Percentiles rank a stretch among this genome's conserved stretches.
These are phyloP conservation scores for Quadroppia sp. DNA, from an alignment of 2,888 invertebrate genomes.

Conservation along the genomic window DNA sequence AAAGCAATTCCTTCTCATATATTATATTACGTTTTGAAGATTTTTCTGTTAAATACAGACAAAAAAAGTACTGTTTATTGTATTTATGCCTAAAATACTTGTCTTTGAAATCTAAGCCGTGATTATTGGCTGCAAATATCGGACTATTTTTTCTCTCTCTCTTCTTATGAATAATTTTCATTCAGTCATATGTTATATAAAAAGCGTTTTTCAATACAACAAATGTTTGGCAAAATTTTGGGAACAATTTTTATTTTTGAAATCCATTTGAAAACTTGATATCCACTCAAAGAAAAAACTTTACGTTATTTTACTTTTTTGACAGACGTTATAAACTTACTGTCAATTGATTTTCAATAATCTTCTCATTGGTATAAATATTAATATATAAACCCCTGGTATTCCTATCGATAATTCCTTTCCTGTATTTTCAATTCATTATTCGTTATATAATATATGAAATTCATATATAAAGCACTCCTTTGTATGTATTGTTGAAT, in stretches of 20 bases:
- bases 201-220: neutral
- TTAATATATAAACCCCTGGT: neutral
- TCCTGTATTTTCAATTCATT: neutral
- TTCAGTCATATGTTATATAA: too few species aligned
- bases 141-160: neutral
- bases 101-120: neutral
- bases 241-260: neutral
- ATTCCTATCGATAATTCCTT: neutral
- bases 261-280: neutral
- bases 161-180: neutral
- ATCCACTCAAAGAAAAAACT: neutral
- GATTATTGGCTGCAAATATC: neutral
- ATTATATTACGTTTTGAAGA: neutral
- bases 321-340: neutral
- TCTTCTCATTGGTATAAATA: conserved; percentile 5
- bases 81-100: neutral
- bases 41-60: neutral
- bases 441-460: neutral
- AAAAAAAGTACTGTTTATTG: neutral
- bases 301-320: neutral
- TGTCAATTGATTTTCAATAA: neutral
- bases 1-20: neutral
- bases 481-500: neutral
- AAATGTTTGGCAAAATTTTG: neutral
- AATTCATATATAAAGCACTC: neutral